Base-by-base conservation (phyloP, 2,113 vertebrate genomes). In the Amia ocellicauda region DNA sequence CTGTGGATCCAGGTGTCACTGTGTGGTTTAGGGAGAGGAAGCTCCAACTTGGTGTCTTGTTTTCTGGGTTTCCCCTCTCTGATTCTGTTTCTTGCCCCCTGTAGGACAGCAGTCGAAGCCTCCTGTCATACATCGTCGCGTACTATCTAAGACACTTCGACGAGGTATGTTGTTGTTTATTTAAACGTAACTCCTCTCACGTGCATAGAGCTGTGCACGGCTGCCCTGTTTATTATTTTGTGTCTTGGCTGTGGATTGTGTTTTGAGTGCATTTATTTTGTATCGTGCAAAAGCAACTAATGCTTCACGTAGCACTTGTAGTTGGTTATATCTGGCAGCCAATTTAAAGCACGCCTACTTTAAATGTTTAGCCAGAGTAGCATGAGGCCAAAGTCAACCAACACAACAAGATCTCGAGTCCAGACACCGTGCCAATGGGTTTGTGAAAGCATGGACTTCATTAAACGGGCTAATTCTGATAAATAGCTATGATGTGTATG, bases 71-170 rank as follows among this genome's bases (percentile, higher is more conserved):
- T 58, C 43, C 61, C 36, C 70, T 0, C 3, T 17, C 5, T 42
- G 27, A 50, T 66, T 24, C 68, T 24, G 71, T 4, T 64, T 77
- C 66, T 76, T 69, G 74, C 68, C 60, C 76, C 70, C 75, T 80
- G 79, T 83, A 99, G 97, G 95, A 98, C 74, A 94, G 92, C 75
- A 90, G 81, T 69, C 91, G 87, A 70, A 98, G 93, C 80, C 92
- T 99, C 69, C 80, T 98, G 3, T 91, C 90, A 0, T 99, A 98
- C 36, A 92, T 97, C 3, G 95, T 96, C 16, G 86, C 94, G 0
- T 98, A 96, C 78, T 96, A 96, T 79, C 90, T 99, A 59, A 89
- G 89, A 64, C 92, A 98, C 79, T 97, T 97, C 76, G 94, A 97
- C 76, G 90, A 97, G 92, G 97, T 99, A 73, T 80, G 83, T 81